These are phyloP conservation scores for Hypercompe scribonia DNA, from an alignment of 2,888 invertebrate genomes.

Conservation along the genomic window DNA sequence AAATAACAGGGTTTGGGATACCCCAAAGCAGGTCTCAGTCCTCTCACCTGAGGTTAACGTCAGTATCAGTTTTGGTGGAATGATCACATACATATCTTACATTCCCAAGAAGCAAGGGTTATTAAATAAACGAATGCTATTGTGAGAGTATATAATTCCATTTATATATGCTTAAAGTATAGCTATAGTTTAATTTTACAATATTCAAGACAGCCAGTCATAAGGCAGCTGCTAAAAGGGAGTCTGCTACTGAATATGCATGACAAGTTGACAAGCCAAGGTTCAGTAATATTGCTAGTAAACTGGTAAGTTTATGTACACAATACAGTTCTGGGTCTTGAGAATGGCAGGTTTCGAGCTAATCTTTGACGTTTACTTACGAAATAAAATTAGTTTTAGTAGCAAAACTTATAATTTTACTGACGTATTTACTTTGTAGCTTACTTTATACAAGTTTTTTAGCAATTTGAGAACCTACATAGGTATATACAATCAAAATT, in stretches of 20 bases:
- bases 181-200: background rate
- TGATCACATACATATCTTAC: no score
- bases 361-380: background rate
- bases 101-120: no score
- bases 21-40: no score
- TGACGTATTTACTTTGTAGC: background rate
- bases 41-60: no score
- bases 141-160: background rate
- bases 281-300: background rate
- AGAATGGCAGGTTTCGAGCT: background rate
- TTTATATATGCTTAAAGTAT: background rate
- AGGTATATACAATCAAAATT: background rate
- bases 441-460: background rate
- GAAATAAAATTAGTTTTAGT: background rate
- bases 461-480: no score
- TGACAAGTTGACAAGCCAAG: background rate
- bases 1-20: no score
- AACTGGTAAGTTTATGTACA: background rate
- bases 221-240: background rate
- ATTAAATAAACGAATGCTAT: no score
- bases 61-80: no score
- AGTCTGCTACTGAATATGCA: conserved; percentile 1
- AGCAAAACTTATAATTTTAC: background rate
- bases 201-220: background rate
- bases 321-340: background rate